Evolutionary conservation across 1,140 invertebrate species (phyloP), one percentile per base, ranked within the genome.

Genomic region (Vollenhovia emeryi): DNA sequence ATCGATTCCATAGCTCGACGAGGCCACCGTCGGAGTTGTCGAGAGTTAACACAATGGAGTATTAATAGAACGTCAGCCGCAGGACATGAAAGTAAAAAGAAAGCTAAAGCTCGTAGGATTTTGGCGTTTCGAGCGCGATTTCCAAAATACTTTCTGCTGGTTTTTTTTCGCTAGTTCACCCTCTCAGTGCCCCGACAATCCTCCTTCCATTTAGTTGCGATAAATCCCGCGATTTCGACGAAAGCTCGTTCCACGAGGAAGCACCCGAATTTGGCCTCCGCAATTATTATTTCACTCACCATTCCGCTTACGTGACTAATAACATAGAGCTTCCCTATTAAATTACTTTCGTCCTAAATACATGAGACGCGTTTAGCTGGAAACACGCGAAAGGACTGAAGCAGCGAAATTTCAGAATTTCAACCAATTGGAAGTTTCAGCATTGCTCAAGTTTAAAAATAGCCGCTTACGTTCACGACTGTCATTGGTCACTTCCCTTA

Each of bases 51-150:
- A 73, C 59, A 40, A 18, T 43, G 36, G 36, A 43, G 13, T 43
- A 75, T 43, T 75, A 43, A 75, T 60, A 75, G 18, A 60, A 30
- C 30, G 55, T 27, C 24, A 60, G 48, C 24, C 50, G 15, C 50
- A 27, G 24, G 36, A 59, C 18, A n/a, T 2, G 55, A 59, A 59
- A 40, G 50, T 5, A 74, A 40, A 55, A 57, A 40, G 36, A 8
- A 75, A 24, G 24, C 36, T 55, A 60, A 27, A 75, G 24, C 36
- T 13, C 24, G 21, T 21, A 59, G 15, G 24, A 74, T 36, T 40
- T 75, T 59, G 11, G n/a, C n/a, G n/a, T n/a, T n/a, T 71, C 0
- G 21, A 13, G 21, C 21, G 11, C 43, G n/a, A 59, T 43, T 13
- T n/a, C 13, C 27, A 40, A 74, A 57, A 15, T 15, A 52, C 27